phyloP scores from a whole-genome alignment of 2,888 invertebrate species.

The Vannuccia rotundouncinata region DNA sequence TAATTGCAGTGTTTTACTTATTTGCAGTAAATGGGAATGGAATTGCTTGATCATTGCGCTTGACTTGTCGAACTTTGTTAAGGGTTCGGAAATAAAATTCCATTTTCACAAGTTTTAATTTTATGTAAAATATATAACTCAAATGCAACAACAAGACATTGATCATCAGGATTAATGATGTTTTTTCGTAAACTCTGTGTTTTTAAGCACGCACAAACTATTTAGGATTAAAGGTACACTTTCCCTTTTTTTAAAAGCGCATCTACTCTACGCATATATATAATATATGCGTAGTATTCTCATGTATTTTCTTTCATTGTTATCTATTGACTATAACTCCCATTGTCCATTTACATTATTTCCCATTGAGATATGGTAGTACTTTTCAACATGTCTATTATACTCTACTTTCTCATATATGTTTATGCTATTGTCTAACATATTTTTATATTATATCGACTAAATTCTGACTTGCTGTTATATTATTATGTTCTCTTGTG shows the following conservation, averaged over 20 bases:
- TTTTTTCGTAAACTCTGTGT: no score
- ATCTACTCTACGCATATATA: neutral
- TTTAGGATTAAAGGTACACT: no score
- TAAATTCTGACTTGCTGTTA: neutral
- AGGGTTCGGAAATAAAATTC: no score
- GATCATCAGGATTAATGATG: no score
- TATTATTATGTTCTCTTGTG: neutral
- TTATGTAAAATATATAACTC: no score
- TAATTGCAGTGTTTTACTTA: no score
- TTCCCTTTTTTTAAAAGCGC: neutral
- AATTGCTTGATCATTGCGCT: no score
- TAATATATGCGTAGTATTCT: neutral
- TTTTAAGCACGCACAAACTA: neutral
- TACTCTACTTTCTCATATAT: neutral
- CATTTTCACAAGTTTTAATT: no score
- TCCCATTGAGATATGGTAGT: neutral
- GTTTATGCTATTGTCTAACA: neutral
- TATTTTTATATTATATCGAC: neutral
- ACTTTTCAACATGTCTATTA: neutral
- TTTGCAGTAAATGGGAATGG: no score
- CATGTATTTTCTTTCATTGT: neutral
- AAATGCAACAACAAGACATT: no score
- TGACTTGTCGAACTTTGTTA: no score
- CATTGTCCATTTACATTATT: neutral
- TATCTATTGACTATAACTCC: no score